These are phyloP conservation scores for Diplosoma virens DNA, from an alignment of 23 tunicate species.

Conservation along the genomic window DNA sequence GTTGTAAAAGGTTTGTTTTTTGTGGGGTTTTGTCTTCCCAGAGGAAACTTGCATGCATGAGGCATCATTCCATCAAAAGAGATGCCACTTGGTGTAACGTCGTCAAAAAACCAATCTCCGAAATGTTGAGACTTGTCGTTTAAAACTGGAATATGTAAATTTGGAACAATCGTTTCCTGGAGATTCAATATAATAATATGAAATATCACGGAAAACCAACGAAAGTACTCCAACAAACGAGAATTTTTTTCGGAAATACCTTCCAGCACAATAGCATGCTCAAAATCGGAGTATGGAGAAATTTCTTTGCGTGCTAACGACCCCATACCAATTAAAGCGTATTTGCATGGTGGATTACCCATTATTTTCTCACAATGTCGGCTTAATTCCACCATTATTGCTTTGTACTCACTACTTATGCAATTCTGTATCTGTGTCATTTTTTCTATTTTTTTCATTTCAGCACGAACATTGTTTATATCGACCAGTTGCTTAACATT, in stretches of 20 bases:
- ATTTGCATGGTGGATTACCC: slow-evolving; percentile 42
- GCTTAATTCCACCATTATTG: too few relatives aligned
- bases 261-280: slow-evolving; percentile 36
- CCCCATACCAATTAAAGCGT: slow-evolving; percentile 47
- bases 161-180: slow-evolving; percentile 28
- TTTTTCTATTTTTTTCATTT: too few relatives aligned
- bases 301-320: slow-evolving; percentile 53
- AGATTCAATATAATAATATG: slow-evolving; percentile 33
- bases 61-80: slow-evolving; percentile 50
- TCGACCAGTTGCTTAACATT: too few relatives aligned
- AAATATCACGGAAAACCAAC: slow-evolving; percentile 36
- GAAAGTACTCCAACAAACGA: slow-evolving; percentile 34
- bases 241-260: slow-evolving; percentile 1
- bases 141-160: slow-evolving; percentile 22
- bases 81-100: slow-evolving; percentile 25
- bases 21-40: slow-evolving; percentile 23
- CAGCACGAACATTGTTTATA: too few relatives aligned
- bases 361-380: too few relatives aligned
- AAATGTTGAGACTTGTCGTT: not conserved
- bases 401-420: too few relatives aligned
- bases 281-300: slow-evolving; percentile 62
- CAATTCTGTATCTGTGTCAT: too few relatives aligned
- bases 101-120: slow-evolving; percentile 49
- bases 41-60: slow-evolving; percentile 41
- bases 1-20: slow-evolving; percentile 29